Conservation (phyloP, 1,140 invertebrate species). For the Eurosta solidaginis region DNA sequence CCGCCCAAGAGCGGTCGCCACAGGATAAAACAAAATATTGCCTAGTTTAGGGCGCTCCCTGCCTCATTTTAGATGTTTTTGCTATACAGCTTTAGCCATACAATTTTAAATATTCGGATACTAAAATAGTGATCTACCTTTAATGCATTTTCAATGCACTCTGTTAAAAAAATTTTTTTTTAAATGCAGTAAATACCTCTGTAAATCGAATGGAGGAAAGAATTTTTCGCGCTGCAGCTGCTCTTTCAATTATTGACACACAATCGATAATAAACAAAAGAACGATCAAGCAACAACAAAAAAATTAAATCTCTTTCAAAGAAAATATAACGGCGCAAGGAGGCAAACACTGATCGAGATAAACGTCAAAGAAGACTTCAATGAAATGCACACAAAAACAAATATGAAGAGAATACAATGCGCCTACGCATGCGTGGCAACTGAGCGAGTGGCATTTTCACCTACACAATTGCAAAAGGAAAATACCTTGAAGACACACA, state of each 20-base stretch:
- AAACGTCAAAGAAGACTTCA: background rate
- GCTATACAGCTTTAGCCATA: too few relatives aligned
- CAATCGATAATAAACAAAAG: slow-evolving; percentile 1
- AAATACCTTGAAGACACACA: background rate
- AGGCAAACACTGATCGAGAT: background rate
- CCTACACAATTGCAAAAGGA: background rate
- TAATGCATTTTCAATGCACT: too few relatives aligned
- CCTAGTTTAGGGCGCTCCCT: too few relatives aligned
- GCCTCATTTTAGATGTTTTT: too few relatives aligned
- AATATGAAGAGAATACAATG: background rate
- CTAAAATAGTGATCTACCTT: too few relatives aligned
- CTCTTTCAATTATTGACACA: background rate
- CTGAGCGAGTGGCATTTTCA: background rate
- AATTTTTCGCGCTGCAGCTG: background rate
- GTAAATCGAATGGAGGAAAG: background rate
- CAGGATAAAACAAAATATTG: too few relatives aligned
- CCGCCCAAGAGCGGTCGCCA: too few relatives aligned
- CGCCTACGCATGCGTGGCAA: background rate
- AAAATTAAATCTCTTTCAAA: background rate
- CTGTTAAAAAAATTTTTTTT: background rate
- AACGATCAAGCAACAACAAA: background rate
- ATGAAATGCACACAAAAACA: background rate
- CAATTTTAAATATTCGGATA: background rate
- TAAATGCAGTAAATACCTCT: background rate
- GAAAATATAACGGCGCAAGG: background rate